Base-by-base conservation (phyloP, 35 echinoderm and acorn worm genomes). In the Heliocidaris tuberculata region DNA sequence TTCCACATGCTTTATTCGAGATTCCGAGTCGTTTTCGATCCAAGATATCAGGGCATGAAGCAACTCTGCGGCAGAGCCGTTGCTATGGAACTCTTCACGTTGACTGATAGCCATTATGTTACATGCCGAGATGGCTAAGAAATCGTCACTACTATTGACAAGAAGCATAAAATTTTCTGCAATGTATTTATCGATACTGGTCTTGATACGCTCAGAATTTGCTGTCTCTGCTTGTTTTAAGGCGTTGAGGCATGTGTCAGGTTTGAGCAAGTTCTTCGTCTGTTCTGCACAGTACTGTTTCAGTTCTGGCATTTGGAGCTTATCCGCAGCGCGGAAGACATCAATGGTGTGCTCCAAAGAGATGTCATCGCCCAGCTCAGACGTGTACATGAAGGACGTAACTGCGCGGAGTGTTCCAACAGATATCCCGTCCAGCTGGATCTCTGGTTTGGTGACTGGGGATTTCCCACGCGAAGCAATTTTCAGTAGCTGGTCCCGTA, bases 331-430 rank as follows among this genome's bases (percentile, higher is more conserved):
- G 47, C 32, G 61, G 93, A 29, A 60, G 86, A 94, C 86, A 48
- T 85, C 59, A 48, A 48, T 35, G 15, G 85, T 86, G 7, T 95
- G 61, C 31, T 94, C 92, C 6, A 95, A 93, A 15, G 97, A 17
- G 61, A 89, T 86, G 42, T 86, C 59, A 9, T 35, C 32, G 19
- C 90, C 88, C 6, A 98, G 29, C 4, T 88, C 94, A 30, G 93
- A 88, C 0, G 96, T 97, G 86, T 98, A 98, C 60, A 98, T 86
- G 85, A 93, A 98, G 10, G 86, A 50, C 2, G 96, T 31, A 21
- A 98, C 94, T 31, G 16, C 16, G 12, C 70, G 31, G 47, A 96
- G 90, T n/a, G 90, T 92, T 29, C 24, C 91, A 27, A 85, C 87
- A 30, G 88, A 56, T 32, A 99, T 31, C 16, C 86, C 60, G 5